phyloP scores from a whole-genome alignment of 2,797 vertebrate genomes.

The Liasis olivaceus region DNA sequence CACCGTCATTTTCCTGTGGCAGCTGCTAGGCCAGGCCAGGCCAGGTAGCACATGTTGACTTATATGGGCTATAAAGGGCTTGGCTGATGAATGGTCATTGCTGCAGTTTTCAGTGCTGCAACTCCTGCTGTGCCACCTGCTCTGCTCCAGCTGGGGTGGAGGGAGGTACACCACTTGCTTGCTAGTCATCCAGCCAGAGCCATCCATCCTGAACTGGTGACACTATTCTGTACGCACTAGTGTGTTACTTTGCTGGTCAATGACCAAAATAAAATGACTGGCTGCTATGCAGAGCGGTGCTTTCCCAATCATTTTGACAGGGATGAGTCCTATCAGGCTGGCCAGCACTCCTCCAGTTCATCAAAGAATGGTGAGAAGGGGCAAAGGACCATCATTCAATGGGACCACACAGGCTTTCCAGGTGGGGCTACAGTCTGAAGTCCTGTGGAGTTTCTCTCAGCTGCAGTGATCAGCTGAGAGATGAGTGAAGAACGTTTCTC shows the following conservation, averaged over 20 bases:
- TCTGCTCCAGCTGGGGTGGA: constrained; percentile 45
- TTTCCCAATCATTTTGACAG: not conserved
- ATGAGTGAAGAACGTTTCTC: not conserved
- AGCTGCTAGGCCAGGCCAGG: not conserved
- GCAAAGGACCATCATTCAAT: not conserved
- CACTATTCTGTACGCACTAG: not conserved
- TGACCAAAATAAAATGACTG: not conserved
- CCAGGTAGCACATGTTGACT: constrained; percentile 19
- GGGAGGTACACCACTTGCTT: not conserved
- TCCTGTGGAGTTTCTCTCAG: not conserved
- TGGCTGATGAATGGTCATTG: constrained; percentile 34
- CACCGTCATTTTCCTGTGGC: not conserved
- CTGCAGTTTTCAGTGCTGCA: not conserved
- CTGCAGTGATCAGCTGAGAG: not conserved
- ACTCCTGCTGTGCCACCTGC: constrained; percentile 49
- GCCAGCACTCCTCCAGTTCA: not conserved
- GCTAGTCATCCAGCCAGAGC: constrained; percentile 40
- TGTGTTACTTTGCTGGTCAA: not conserved
- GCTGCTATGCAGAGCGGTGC: not conserved
- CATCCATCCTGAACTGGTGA: constrained; percentile 15
- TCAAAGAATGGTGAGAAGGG: not conserved
- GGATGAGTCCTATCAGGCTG: not conserved
- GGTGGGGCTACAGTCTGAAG: not conserved
- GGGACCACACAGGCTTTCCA: not conserved
- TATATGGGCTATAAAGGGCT: constrained; percentile 25